Evolutionary conservation across 2,797 vertebrate species (phyloP), one percentile per base, ranked within the genome.

Genomic region (Spheniscus humboldti): DNA sequence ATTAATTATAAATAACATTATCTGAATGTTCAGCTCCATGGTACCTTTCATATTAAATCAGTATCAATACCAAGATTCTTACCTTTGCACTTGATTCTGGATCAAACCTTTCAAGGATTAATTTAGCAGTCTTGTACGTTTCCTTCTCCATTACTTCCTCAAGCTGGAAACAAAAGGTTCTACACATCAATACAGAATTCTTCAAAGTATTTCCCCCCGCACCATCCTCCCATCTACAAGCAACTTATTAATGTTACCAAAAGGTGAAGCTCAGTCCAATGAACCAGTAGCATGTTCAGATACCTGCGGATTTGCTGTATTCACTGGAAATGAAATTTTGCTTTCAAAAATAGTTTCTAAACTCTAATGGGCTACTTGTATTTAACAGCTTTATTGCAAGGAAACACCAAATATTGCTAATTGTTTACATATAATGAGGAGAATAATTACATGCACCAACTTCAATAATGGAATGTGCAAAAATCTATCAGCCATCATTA

Each of bases 401-500:
- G 98, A 98, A 99, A 98, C 96, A 98, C 97, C 98, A 98, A 99
- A 99, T 98, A 98, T 98, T 98, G 98, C 98, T 98, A 99, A 99
- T 99, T 99, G 98, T 99, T 99, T 99, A 99, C 98, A 99, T 99
- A 98, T 99, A 99, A 99, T 99, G 99, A 99, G 99, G 99, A 99
- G 99, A 99, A 99, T 99, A 99, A 99, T 99, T 99, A 99, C 99
- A 99, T 99, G 99, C 98, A 99, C 99, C 99, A 99, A 98, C 98
- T 99, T 99, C 99, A 99, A 99, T 99, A 99, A 99, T 99, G 99
- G 98, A 99, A 98, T 99, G 98, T 99, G 99, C 99, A 99, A 99
- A 99, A 99, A 99, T 99, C 99, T 99, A 99, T 99, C 99, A 99
- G 99, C 98, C 98, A 98, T 99, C 99, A 99, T 99, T 99, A 99